Evolutionary conservation across 2,888 invertebrate genomes (phyloP).

Genomic region (Ectemnius cavifrons): DNA sequence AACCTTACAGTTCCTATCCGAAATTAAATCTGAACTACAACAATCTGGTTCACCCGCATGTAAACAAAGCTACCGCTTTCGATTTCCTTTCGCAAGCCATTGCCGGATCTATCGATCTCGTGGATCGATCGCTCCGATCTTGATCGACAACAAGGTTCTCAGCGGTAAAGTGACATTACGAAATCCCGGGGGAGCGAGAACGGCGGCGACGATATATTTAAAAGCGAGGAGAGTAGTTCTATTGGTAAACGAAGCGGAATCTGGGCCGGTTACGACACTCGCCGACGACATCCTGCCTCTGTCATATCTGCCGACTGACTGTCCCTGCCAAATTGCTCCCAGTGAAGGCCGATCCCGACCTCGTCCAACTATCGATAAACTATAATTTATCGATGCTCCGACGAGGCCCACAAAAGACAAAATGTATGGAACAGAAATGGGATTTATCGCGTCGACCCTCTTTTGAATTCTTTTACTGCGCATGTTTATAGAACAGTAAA

Average conservation of each 20-base stretch:
- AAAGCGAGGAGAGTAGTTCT: conserved; percentile 51
- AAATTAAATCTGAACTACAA: background rate
- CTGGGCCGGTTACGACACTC: conserved; percentile 71
- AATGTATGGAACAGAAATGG: no score
- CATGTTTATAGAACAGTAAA: no score
- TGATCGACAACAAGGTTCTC: no score
- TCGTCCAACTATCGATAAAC: background rate
- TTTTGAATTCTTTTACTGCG: no score
- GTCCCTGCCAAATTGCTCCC: conserved; percentile 45
- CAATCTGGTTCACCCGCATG: conserved; percentile 27
- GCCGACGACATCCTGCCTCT: conserved; percentile 29
- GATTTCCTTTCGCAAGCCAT: conserved; percentile 35
- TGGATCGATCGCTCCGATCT: conserved; percentile 16
- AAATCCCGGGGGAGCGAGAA: conserved; percentile 48
- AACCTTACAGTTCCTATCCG: no score
- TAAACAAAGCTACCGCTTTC: conserved; percentile 38
- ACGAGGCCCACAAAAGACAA: no score
- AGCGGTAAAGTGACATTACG: conserved; percentile 28
- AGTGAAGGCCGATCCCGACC: background rate
- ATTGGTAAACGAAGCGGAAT: conserved; percentile 70
- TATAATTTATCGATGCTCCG: no score
- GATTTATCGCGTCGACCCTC: no score
- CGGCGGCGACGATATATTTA: conserved; percentile 65
- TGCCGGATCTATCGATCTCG: conserved; percentile 14
- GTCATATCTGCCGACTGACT: background rate